Base-by-base conservation (phyloP, 2,113 vertebrate species). In the Sminthopsis crassicaudata region DNA sequence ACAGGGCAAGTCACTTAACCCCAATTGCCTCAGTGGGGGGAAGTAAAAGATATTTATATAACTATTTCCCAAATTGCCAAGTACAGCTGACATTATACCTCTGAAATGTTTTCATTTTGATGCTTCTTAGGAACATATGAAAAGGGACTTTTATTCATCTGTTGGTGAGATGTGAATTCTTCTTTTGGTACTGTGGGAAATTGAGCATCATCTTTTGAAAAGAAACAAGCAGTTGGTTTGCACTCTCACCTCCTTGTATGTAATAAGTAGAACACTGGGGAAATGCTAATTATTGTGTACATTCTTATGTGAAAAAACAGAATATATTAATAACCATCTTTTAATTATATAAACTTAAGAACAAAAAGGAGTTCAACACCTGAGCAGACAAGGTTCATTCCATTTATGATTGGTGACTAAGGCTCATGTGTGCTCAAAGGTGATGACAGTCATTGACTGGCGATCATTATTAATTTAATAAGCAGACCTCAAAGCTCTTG, bases 391-490 rank as follows among this genome's bases (percentile, higher is more conserved):
- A 94, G 25, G 88, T 25, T 55, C 67, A 90, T 96, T 97, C 96
- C 97, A 84, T 95, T 97, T 98, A 97, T 98, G 95, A 97, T 97
- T 91, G 92, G 94, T 98, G 96, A 96, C 96, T 98, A 97, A 96
- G 91, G 88, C 97, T 92, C 97, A 57, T 42, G 90, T 88, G 51
- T 57, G 88, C 95, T 98, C 92, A 2, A 55, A 98, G 93, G 95
- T 91, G n/a, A 90, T 98, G 97, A 97, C 97, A 98, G 91, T 93
- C 94, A 84, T 96, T 97, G 95, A 96, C 98, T 98, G 92, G 96
- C 96, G 98, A 97, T 98, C 98, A 98, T 98, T 98, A 98, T 96
- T 99, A 98, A 99, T 99, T 99, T 98, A 99, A 98, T 99, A 98
- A 98, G 97, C 95, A 97, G 92, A 92, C 97, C 97, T 98, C 92